These are phyloP conservation scores for Brachyrhaphis roseni DNA, from an alignment of 2,797 vertebrate species.

Conservation along the genomic window DNA sequence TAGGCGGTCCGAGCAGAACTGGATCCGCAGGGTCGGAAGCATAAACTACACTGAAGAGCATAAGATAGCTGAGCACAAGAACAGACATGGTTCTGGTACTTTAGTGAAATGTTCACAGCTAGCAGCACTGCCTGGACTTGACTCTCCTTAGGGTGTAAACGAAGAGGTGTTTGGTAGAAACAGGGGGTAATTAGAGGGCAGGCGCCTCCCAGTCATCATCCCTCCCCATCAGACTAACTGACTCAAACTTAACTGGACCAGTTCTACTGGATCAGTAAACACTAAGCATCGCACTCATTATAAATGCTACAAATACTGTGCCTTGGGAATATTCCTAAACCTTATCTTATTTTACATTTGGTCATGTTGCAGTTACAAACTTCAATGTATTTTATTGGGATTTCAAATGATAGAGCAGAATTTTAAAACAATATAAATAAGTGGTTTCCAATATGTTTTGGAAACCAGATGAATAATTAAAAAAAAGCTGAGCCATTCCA, in stretches of 20 bases:
- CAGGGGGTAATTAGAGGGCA: conserved; percentile 60
- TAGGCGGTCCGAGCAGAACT: conserved; percentile 54
- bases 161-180: conserved; percentile 59
- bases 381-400: background rate
- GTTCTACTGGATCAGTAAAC: background rate
- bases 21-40: conserved; percentile 30
- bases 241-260: conserved; percentile 8
- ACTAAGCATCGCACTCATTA: background rate
- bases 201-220: conserved; percentile 68
- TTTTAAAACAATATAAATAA: background rate
- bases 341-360: background rate
- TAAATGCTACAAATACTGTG: background rate
- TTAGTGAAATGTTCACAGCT: background rate
- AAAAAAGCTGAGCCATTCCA: too few species aligned
- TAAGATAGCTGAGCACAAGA: conserved; percentile 17
- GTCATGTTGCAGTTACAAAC: background rate
- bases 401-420: background rate
- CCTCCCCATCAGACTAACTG: conserved; percentile 54
- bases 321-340: background rate
- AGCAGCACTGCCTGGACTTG: conserved; percentile 45
- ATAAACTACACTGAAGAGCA: conserved; percentile 18
- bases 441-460: background rate
- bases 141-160: conserved; percentile 61
- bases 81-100: conserved; percentile 41
- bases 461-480: too few species aligned